These are phyloP conservation scores for Thamnophis sirtalis DNA, from an alignment of 2,113 vertebrate genomes.

Conservation along the genomic window DNA sequence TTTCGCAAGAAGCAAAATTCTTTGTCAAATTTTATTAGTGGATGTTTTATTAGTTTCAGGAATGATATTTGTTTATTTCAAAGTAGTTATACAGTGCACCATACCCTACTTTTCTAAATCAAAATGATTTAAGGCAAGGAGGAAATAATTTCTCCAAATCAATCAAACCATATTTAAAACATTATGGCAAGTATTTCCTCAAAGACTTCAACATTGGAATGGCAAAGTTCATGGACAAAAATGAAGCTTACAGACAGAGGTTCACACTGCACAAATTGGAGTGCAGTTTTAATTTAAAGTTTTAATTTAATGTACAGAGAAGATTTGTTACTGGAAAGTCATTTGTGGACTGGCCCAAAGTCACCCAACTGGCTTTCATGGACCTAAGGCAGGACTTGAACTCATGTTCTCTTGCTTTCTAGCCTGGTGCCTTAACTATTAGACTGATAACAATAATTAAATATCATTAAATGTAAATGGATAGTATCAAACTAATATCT, in stretches of 20 bases:
- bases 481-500: not conserved
- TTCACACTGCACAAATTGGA: not conserved
- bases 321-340: not conserved
- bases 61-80: not conserved
- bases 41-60: not conserved
- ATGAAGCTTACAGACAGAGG: not conserved
- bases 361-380: not conserved
- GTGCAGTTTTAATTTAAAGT: not conserved
- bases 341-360: not conserved
- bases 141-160: not conserved
- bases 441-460: not conserved
- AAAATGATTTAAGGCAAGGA: not conserved
- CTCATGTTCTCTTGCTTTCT: not conserved
- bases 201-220: not conserved
- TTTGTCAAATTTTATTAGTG: not conserved
- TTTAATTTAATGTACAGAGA: not conserved
- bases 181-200: not conserved
- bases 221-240: not conserved
- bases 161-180: not conserved
- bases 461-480: not conserved
- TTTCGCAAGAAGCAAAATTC: not conserved
- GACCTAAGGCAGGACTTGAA: not conserved
- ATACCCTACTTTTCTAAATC: not conserved
- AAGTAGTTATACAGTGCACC: not conserved
- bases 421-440: not conserved